A percentile compares a stretch with the other conserved stretches of the same genome.
These are phyloP conservation scores for Machimus rusticus DNA, from an alignment of 2,888 invertebrate genomes.

Conservation along the genomic window DNA sequence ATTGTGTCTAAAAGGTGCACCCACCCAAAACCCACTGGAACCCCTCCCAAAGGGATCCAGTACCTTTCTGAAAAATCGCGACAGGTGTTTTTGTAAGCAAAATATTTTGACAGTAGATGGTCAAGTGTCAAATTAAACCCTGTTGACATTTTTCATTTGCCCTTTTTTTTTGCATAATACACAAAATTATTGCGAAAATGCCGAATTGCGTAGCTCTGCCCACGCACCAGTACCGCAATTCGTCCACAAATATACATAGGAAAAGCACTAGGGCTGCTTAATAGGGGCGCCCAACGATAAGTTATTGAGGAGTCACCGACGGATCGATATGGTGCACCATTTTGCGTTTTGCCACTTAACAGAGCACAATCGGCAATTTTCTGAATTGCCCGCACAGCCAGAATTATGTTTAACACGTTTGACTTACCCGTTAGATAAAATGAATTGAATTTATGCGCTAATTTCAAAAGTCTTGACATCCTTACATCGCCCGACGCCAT, in stretches of 20 bases:
- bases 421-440: slow-evolving; percentile 84
- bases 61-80: neutral
- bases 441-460: slow-evolving; percentile 88
- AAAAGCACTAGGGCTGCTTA: neutral
- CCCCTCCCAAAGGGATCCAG: neutral
- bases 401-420: neutral
- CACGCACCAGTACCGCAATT: neutral
- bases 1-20: neutral
- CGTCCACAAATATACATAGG: neutral
- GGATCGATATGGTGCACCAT: neutral
- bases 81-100: slow-evolving; percentile 8
- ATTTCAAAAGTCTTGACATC: slow-evolving; percentile 76
- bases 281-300: neutral
- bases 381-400: neutral
- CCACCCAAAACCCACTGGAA: neutral
- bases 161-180: slow-evolving; percentile 4
- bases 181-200: neutral
- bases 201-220: neutral
- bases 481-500: slow-evolving; percentile 60
- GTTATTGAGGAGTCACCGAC: neutral
- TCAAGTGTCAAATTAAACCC: slow-evolving; percentile 1
- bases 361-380: neutral
- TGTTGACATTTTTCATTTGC: slow-evolving; percentile 2
- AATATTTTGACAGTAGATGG: slow-evolving; percentile 22
- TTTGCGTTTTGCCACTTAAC: neutral